Percentiles rank a stretch among this genome's conserved stretches.
Evolutionary conservation across 2,113 vertebrate species (phyloP).

Genomic region (Paramormyrops kingsleyae): DNA sequence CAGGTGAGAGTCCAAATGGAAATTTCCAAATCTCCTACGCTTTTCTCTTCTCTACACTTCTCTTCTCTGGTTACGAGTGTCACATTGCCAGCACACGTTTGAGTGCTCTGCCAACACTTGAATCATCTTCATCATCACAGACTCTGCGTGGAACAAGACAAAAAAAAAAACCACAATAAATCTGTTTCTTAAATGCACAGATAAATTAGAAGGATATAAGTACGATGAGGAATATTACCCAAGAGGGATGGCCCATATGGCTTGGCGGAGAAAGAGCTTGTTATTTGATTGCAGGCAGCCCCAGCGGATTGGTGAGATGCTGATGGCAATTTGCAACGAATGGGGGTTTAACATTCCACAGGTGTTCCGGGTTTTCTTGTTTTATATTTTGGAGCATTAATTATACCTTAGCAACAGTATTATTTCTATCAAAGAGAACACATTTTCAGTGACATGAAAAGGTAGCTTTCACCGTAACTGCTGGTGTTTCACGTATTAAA

Average conservation of each 20-base stretch:
- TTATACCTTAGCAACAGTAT: background rate
- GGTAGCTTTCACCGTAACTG: background rate
- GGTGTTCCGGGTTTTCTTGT: conserved; percentile 24
- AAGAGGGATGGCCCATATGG: conserved; percentile 55
- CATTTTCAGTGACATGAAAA: background rate
- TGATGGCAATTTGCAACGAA: conserved; percentile 51
- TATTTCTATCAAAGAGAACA: background rate
- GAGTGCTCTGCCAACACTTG: background rate
- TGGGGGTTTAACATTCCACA: conserved; percentile 43
- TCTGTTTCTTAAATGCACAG: conserved; percentile 36
- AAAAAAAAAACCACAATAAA: conserved; percentile 28
- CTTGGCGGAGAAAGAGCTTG: conserved; percentile 46
- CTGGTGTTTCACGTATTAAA: too few species aligned
- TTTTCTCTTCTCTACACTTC: background rate
- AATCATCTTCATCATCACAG: background rate
- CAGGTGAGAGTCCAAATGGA: background rate
- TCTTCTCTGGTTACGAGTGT: background rate
- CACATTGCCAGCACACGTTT: background rate
- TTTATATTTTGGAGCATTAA: conserved; percentile 2
- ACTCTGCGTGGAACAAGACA: background rate
- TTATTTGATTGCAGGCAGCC: conserved; percentile 52
- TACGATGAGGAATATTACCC: conserved; percentile 39
- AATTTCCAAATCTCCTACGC: background rate
- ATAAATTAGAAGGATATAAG: conserved; percentile 33
- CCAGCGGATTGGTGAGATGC: conserved; percentile 49